Evolutionary conservation across 1,140 invertebrate genomes (phyloP), one percentile per base, ranked within the genome.

Genomic region (Tribolium castaneum): DNA sequence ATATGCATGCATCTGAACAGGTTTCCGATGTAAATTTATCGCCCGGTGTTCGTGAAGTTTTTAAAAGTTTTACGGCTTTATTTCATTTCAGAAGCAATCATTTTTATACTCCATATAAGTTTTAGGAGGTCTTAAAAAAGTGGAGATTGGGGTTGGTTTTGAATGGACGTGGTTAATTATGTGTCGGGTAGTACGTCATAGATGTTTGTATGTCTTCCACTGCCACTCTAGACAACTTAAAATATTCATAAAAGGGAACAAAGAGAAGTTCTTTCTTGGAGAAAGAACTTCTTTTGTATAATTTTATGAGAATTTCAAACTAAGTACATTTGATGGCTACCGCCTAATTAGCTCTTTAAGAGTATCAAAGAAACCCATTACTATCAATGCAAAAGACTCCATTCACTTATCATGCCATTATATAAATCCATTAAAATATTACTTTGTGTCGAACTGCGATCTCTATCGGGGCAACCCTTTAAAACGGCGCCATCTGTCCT

Each of bases 351-450:
- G 71, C 71, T 52, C 52, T 51, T 35, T 54, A 52, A 62, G 52
- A n/a, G 71, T 54, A 73, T 73, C 71, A 73, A 73, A 73, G 71
- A 52, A 73, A 73, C 71, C 71, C 71, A 73, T 73, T 73, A 73
- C 52, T 73, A 73, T 52, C 59, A 39, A 66, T 66, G 59, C 59
- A 22, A 66, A 59, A 66, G 59, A 66, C 59, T 66, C 59, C 30
- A 66, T 66, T 66, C 59, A 66, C 59, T 66, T 66, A 66, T 66
- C 59, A 35, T 35, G 59, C 59, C 59, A 66, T 66, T 66, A 66
- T 66, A 66, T 66, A 66, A 66, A 66, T 66, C 59, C 59, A 66
- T 66, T 66, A 66, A 66, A 66, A 66, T 66, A 66, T 66, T 66
- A 66, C 59, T 66, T 66, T 66, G 59, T 66, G 59, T 66, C 59